phyloP scores from a whole-genome alignment of 1,140 invertebrate species.

The Drosophila sulfurigaster region DNA sequence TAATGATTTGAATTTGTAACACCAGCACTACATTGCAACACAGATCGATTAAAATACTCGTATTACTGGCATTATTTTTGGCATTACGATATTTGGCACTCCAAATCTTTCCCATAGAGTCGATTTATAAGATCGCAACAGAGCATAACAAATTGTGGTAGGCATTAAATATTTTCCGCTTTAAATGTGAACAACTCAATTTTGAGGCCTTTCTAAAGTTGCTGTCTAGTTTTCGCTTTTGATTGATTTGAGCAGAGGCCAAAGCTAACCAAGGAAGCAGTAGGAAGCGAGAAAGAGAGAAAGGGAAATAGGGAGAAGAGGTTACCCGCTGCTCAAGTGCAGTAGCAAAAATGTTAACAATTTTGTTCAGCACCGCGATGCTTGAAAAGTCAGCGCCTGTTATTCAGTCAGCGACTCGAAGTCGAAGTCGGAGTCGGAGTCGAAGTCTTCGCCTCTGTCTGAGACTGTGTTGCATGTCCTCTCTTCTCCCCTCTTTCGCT shows the following conservation, averaged over 20 bases:
- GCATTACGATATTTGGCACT: background rate
- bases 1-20: background rate
- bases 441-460: background rate
- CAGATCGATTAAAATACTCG: background rate
- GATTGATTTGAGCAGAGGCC: slow-evolving; percentile 60
- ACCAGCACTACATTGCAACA: background rate
- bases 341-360: slow-evolving; percentile 83
- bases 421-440: too few relatives aligned
- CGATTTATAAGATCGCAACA: background rate
- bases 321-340: slow-evolving; percentile 64
- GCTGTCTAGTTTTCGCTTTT: slow-evolving; percentile 57
- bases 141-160: slow-evolving; percentile 39
- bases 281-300: background rate
- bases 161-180: slow-evolving; percentile 37
- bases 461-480: background rate
- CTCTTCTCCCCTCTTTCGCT: background rate
- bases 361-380: slow-evolving; percentile 76
- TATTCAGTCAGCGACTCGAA: slow-evolving; percentile 18
- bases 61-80: background rate
- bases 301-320: background rate
- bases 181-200: slow-evolving; percentile 67
- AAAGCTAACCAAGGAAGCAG: background rate
- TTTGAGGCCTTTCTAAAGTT: slow-evolving; percentile 53
- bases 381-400: slow-evolving; percentile 78
- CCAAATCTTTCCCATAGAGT: background rate